Evolutionary conservation across 2,113 vertebrate genomes (phyloP).

Genomic region (Hyperoodon ampullatus): DNA sequence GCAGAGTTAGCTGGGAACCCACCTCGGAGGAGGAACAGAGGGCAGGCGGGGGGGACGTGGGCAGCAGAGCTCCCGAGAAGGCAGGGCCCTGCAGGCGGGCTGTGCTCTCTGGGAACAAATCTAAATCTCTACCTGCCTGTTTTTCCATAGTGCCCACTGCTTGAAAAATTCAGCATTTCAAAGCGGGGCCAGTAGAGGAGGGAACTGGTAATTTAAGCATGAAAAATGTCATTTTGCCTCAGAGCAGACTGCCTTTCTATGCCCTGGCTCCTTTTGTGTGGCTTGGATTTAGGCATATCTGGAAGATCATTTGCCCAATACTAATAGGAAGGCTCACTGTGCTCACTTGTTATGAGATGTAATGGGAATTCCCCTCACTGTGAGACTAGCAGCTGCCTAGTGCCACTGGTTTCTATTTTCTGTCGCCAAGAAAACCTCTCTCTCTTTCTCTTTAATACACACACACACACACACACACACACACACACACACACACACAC

Average conservation of each 20-base stretch:
- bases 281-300: slow-evolving; percentile 56
- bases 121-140: background rate
- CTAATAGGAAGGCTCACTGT: slow-evolving; percentile 45
- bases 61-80: background rate
- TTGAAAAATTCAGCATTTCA: slow-evolving; percentile 38
- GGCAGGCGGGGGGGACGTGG: background rate
- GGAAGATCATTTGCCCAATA: slow-evolving; percentile 53
- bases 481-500: too few species aligned
- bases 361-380: slow-evolving; percentile 47
- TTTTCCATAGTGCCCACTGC: background rate
- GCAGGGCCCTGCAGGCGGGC: background rate
- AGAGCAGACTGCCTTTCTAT: slow-evolving; percentile 64
- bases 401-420: slow-evolving; percentile 32
- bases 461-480: too few species aligned
- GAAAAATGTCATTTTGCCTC: slow-evolving; percentile 73
- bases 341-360: background rate
- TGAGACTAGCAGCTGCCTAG: background rate
- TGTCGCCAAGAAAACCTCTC: slow-evolving; percentile 9
- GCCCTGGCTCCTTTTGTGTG: slow-evolving; percentile 62
- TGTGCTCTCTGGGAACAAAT: background rate
- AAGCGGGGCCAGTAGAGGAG: background rate
- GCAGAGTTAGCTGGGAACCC: background rate
- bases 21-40: background rate
- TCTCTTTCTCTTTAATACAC: background rate
- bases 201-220: slow-evolving; percentile 53